Evolutionary conservation across 2,113 vertebrate species (phyloP).

Genomic region (Pycnonotus jocosus): DNA sequence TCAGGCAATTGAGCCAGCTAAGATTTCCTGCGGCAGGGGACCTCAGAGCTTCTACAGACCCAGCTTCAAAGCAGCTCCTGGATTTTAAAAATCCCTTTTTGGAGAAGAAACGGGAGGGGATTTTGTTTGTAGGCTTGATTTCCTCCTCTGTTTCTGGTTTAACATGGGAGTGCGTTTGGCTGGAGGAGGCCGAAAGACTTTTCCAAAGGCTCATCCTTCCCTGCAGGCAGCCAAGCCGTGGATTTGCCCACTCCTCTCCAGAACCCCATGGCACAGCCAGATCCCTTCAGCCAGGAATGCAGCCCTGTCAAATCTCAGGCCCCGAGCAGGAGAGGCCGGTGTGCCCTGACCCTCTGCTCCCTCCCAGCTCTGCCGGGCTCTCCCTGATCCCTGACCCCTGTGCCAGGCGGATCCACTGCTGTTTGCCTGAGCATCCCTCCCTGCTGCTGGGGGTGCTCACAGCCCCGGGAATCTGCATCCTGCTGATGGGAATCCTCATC

Average conservation of each 20-base stretch:
- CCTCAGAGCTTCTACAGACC: neutral
- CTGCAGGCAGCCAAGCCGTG: neutral
- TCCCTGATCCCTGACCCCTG: neutral
- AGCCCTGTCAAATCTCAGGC: constrained; percentile 49
- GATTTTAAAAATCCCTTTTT: neutral
- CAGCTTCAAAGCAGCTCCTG: neutral
- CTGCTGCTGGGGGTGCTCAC: neutral
- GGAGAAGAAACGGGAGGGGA: neutral
- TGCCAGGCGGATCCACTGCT: neutral
- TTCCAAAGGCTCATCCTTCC: neutral
- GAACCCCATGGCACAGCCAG: neutral
- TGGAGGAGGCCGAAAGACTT: neutral
- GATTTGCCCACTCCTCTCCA: neutral
- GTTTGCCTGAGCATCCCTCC: neutral
- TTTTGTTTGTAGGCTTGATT: neutral
- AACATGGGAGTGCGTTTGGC: accelerated
- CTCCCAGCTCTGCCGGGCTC: neutral
- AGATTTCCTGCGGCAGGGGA: neutral
- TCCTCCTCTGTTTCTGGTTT: neutral
- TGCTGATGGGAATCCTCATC: accelerated
- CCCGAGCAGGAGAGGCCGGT: neutral
- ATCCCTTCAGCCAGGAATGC: constrained; percentile 49
- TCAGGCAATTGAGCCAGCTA: neutral
- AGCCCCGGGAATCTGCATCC: accelerated
- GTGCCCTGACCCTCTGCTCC: constrained; percentile 43